Evolutionary conservation across 2,888 invertebrate species (phyloP), one percentile per base, ranked within the genome.

Genomic region (Chrysomela aeneicollis): DNA sequence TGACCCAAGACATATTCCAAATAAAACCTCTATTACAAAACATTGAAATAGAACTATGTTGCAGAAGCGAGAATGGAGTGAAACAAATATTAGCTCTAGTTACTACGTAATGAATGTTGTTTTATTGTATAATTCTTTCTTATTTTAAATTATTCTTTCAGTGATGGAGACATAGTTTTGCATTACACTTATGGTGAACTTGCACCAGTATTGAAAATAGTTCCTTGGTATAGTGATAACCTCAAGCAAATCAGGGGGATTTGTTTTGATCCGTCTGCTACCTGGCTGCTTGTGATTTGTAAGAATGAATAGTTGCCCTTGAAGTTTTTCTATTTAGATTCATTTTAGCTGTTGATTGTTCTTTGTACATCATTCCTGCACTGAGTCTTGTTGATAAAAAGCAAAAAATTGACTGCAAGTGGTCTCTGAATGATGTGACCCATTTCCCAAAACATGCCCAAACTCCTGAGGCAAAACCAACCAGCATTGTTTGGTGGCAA

Each of bases 251-350:
- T 91, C 63, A 86, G 89, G 78, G 89, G 89, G 77, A 85, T 94
- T 80, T 93, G 93, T 80, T 94, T 95, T 82, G 93, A 94, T 83
- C 92, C 93, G 1, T 88, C 90, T 64, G 94, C 93, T 60, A 89
- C 90, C 47, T 92, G 92, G 92, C 83, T 92, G 22, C 82, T 92
- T 21, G 85, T 89, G 70, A 83, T 87, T 64, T 87, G 88, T 82
- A 86, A 85, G 78, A 55, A 47, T 17, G 15, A 18, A 50, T 58
- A n/a, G n/a, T n/a, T 37, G 22, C 18, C 19, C 12, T 42, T 15
- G n/a, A 15, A 46, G 8, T 1, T 32, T 49, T 17, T 10, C 15
- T 30, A 54, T 46, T 12, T n/a, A 46, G 53, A 57, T 62, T 66
- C 63, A 21, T 82, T 81, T 53, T 68, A 86, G 85, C 85, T 67